A percentile compares a stretch with the other conserved stretches of the same genome.
Evolutionary conservation across 2,113 vertebrate species (phyloP).

Genomic region (Elanus axillaris): DNA sequence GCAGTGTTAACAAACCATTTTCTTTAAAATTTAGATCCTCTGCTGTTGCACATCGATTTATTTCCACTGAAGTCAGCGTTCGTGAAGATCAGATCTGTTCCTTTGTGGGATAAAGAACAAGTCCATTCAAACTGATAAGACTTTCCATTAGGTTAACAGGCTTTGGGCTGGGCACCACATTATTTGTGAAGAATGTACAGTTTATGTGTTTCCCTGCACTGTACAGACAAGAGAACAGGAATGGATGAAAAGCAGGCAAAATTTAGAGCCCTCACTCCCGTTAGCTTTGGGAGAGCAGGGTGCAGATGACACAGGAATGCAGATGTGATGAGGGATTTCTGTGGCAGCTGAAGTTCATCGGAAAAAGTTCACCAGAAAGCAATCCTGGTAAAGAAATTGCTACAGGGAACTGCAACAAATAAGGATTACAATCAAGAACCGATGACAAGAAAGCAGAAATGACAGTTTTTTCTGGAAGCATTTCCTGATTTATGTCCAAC

Average conservation of each 20-base stretch:
- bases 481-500: conserved; percentile 33
- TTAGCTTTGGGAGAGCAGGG: not conserved
- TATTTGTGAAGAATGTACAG: not conserved
- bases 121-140: not conserved
- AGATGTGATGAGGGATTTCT: not conserved
- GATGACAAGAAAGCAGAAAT: not conserved
- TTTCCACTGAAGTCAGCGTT: not conserved
- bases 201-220: not conserved
- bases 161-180: not conserved
- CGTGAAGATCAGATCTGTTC: not conserved
- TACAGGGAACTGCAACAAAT: not conserved
- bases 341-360: not conserved
- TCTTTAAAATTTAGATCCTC: not conserved
- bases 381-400: not conserved
- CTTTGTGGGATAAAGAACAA: not conserved
- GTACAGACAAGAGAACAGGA: not conserved
- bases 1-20: not conserved
- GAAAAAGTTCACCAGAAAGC: conserved; percentile 12
- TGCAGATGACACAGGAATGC: not conserved
- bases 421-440: conserved; percentile 12
- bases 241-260: not conserved
- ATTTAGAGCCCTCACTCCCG: not conserved
- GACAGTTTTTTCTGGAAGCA: conserved; percentile 17
- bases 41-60: not conserved
- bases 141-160: not conserved